Conservation (phyloP, 2,888 invertebrate genomes). For the Osmoderma eremita region DNA sequence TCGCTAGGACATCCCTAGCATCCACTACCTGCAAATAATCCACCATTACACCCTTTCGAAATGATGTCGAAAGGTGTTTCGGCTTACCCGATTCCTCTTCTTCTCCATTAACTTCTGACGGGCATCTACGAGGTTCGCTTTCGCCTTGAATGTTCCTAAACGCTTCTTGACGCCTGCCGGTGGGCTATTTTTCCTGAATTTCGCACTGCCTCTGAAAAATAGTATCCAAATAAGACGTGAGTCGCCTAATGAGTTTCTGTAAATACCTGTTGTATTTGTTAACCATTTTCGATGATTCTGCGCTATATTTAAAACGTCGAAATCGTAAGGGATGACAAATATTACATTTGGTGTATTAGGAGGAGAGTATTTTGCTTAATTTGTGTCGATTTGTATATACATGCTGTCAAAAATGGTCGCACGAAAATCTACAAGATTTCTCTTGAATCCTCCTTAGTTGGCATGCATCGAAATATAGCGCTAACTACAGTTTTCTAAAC, state of each 20-base stretch:
- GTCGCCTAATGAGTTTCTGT: neutral
- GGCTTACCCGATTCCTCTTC: conserved; percentile 74
- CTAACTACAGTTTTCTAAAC: neutral
- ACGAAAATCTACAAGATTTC: neutral
- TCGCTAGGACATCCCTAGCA: conserved; percentile 82
- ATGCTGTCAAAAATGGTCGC: conserved; percentile 35
- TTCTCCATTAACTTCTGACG: conserved; percentile 82
- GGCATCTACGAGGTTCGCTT: conserved; percentile 69
- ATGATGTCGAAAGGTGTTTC: too few relatives aligned
- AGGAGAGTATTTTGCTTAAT: neutral
- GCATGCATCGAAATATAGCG: neutral
- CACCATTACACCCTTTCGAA: neutral
- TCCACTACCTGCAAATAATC: conserved; percentile 64
- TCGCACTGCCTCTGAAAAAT: conserved; percentile 17
- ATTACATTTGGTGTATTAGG: neutral
- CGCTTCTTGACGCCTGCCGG: conserved; percentile 34
- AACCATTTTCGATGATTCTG: conserved; percentile 11
- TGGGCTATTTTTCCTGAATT: conserved; percentile 14
- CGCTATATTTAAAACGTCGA: neutral
- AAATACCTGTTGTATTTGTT: conserved; percentile 36
- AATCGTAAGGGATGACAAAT: neutral
- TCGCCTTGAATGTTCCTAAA: conserved; percentile 39
- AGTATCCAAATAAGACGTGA: neutral
- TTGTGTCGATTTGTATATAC: conserved; percentile 3
- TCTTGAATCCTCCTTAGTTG: neutral